These are phyloP conservation scores for Hippocampus guttulatus DNA, from an alignment of 2,113 vertebrate species.

Conservation along the genomic window DNA sequence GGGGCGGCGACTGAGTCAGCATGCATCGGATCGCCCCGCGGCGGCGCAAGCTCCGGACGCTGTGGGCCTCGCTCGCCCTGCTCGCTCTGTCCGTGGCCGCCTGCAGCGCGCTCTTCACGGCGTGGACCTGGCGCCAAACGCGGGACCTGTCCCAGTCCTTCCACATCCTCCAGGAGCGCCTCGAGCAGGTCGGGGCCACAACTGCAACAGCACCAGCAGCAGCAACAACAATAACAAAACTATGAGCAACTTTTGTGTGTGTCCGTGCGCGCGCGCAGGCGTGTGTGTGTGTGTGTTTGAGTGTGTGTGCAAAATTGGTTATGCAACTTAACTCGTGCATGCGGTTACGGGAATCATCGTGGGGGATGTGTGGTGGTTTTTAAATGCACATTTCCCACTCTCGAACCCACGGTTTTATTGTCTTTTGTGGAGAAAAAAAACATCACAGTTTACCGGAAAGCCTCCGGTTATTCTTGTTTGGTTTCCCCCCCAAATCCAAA, in stretches of 20 bases:
- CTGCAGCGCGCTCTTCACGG: constrained; percentile 75
- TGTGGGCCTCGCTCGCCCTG: constrained; percentile 72
- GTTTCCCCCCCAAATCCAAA: not conserved
- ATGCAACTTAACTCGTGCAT: constrained; percentile 52
- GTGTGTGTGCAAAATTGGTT: constrained; percentile 25
- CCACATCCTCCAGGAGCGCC: constrained; percentile 70
- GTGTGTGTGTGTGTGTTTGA: no score
- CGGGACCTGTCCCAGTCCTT: constrained; percentile 75
- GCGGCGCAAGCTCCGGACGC: constrained; percentile 69
- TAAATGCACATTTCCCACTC: constrained; percentile 25
- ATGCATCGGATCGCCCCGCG: constrained; percentile 76
- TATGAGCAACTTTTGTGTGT: not conserved
- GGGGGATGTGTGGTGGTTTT: constrained; percentile 43
- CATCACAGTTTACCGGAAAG: constrained; percentile 24
- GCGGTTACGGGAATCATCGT: constrained; percentile 53
- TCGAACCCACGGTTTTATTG: not conserved
- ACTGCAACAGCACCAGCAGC: constrained; percentile 5
- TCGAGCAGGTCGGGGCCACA: constrained; percentile 69
- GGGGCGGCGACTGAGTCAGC: constrained; percentile 54
- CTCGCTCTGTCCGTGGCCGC: constrained; percentile 73
- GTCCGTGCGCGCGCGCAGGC: no score
- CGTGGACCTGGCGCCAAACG: constrained; percentile 77
- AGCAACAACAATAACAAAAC: not conserved
- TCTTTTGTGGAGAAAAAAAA: not conserved
- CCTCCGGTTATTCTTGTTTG: not conserved